Conservation (phyloP, 2,888 invertebrate genomes). For the Cancer borealis region DNA sequence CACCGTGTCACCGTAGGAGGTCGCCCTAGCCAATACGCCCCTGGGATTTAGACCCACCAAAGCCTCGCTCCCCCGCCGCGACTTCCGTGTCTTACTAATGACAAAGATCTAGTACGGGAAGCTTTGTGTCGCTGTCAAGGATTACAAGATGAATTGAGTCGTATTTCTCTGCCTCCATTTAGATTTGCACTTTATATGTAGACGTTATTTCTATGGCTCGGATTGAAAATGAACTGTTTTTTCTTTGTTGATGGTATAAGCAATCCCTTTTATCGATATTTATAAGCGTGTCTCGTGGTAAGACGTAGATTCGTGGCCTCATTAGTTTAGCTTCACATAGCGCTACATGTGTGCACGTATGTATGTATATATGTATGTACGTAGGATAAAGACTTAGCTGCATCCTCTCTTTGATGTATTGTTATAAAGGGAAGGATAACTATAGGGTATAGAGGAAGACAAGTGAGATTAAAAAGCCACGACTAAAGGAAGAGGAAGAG, state of each 20-base stretch:
- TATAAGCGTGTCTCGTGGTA: background rate
- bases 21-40: background rate
- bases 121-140: slow-evolving; percentile 20
- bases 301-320: background rate
- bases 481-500: background rate
- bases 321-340: background rate
- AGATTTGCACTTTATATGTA: background rate
- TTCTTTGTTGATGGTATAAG: background rate
- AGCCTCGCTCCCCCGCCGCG: background rate
- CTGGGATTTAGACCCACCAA: background rate
- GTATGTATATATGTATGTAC: background rate
- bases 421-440: background rate
- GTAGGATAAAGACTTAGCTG: background rate
- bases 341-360: background rate
- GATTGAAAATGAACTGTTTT: background rate
- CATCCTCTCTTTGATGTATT: background rate
- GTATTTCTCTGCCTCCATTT: background rate
- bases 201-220: background rate
- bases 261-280: background rate
- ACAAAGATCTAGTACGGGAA: background rate
- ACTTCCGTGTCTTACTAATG: background rate
- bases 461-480: background rate
- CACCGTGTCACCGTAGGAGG: background rate
- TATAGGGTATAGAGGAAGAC: background rate
- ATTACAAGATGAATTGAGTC: slow-evolving; percentile 11